phyloP scores from a whole-genome alignment of 2,113 vertebrate species.

The Damaliscus lunatus region DNA sequence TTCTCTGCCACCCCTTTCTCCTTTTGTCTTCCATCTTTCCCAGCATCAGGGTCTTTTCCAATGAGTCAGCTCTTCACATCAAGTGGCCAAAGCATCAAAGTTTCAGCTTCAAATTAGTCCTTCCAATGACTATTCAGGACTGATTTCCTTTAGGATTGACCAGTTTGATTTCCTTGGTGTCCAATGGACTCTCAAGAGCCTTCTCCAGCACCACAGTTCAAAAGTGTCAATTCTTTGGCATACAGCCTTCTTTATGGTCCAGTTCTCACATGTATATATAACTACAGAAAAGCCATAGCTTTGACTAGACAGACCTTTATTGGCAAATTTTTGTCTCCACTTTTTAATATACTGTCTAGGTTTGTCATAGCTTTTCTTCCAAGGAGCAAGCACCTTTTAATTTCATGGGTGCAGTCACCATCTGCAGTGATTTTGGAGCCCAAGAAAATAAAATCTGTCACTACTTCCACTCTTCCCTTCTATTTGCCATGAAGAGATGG shows the following conservation, averaged over 20 bases:
- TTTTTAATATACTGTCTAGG: background rate
- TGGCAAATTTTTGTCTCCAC: background rate
- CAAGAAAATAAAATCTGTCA: background rate
- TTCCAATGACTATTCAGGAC: background rate
- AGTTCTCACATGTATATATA: background rate
- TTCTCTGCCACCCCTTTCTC: background rate
- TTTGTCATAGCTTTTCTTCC: background rate
- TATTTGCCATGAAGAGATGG: background rate
- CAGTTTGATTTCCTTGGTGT: background rate
- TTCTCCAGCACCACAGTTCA: background rate
- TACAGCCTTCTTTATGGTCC: background rate
- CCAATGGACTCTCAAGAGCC: background rate
- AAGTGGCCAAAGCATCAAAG: background rate
- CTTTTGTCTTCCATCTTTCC: background rate
- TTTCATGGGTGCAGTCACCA: background rate
- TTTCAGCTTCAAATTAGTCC: background rate
- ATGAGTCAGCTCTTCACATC: background rate
- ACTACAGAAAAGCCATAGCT: background rate
- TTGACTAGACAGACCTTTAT: background rate
- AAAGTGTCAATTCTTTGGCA: background rate
- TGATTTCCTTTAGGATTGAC: background rate
- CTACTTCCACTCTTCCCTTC: background rate
- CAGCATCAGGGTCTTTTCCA: background rate
- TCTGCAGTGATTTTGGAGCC: background rate
- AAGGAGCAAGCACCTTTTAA: background rate